Evolutionary conservation across 37 sponge, comb jelly and placozoan genomes (phyloP), one percentile per base, ranked within the genome.

Genomic region (Aphrocallistes beatrix): DNA sequence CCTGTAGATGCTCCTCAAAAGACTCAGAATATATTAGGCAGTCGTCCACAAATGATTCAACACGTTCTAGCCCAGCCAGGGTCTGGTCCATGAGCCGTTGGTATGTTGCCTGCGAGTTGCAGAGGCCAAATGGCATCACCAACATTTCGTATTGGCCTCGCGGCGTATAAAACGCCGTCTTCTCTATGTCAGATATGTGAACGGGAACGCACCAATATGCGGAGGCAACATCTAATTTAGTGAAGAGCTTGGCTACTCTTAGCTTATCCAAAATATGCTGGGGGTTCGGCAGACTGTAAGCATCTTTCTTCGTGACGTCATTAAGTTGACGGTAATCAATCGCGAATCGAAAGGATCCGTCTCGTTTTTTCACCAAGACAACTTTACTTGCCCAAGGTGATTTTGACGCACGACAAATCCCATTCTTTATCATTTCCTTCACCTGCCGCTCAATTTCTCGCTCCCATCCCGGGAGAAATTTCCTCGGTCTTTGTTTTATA

Each of bases 1-100:
- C 69, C 38, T 0, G 1, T 0, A 87, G 13, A 0, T 82, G 83
- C 23, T 75, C 16, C 0, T 8, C 0, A 34, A 84, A 88, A 0
- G 82, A 38, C 0, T 8, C 0, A 0, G 85, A 82, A 34, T 50
- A 51, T 6, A 88, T 51, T 0, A 88, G 0, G 3, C 84, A 82
- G 39, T 88, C 88, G 47, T 88, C 88, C 28, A 85, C 51, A 8
- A 88, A 51, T n/a, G n/a, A n/a, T n/a, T n/a, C n/a, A n/a, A n/a
- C n/a, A n/a, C n/a, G n/a, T n/a, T n/a, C n/a, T n/a, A 88, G 50
- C 10, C 88, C 88, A 21, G 8, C 37, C 0, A 88, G 50, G 1
- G 84, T 85, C 45, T 40, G 48, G 8, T 88, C 88, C 88, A 88
- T 88, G 36, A 88, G 50, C 28, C 81, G 38, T 47, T 86, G 86